Conservation (phyloP, 2,113 vertebrate genomes). For the Dromas ardeola region DNA sequence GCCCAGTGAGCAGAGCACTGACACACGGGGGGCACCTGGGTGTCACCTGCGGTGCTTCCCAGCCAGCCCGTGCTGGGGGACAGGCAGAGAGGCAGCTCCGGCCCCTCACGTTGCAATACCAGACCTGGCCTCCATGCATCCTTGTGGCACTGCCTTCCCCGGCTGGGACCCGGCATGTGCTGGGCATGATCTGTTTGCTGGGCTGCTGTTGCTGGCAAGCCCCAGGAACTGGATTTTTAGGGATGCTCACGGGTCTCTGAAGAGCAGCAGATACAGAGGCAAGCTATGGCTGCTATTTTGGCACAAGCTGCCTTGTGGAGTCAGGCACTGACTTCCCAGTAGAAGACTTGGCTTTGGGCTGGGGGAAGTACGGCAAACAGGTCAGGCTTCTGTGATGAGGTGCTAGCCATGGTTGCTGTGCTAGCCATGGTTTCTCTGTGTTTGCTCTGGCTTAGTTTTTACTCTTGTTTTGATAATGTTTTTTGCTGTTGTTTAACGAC, state of each 20-base stretch:
- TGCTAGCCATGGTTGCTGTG: not conserved
- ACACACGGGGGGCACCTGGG: rapidly evolving
- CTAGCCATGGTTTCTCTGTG: not conserved
- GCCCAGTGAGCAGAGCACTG: not conserved
- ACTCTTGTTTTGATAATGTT: not conserved
- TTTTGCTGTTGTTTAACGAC: not conserved
- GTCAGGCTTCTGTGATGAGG: not conserved
- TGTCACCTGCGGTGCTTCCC: rapidly evolving
- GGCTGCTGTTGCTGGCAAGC: not conserved
- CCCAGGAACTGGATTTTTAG: not conserved
- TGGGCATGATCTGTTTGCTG: not conserved
- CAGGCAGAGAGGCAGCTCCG: not conserved
- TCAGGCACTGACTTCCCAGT: not conserved
- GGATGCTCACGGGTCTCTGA: not conserved
- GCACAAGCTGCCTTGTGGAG: not conserved
- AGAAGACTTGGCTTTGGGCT: not conserved
- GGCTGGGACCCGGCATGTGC: not conserved
- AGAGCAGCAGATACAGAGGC: not conserved
- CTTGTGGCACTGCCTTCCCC: too few species aligned
- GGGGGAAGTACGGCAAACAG: not conserved
- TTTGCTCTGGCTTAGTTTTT: not conserved
- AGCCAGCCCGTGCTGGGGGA: not conserved
- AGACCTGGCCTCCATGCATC: not conserved
- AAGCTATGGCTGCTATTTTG: not conserved
- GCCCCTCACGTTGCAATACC: rapidly evolving